A percentile compares a stretch with the other conserved stretches of the same genome.
phyloP scores from a whole-genome alignment of 2,888 invertebrate species.

The Electrophaes corylata region DNA sequence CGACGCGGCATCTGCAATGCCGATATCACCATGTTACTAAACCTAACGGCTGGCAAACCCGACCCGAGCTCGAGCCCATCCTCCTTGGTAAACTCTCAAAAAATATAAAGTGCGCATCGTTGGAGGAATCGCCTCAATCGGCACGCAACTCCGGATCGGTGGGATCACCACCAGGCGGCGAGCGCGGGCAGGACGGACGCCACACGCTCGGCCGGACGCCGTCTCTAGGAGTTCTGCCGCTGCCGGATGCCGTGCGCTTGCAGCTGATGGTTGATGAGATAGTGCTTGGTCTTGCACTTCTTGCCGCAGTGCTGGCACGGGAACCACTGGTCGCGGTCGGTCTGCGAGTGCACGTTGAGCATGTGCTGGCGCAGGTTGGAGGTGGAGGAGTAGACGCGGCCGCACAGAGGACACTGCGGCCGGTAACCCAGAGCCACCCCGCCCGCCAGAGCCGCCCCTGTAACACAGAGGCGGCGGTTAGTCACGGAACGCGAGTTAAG shows the following conservation, averaged over 20 bases:
- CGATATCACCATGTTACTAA: slow-evolving; percentile 75
- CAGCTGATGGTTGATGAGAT: slow-evolving; percentile 90
- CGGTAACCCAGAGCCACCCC: slow-evolving; percentile 82
- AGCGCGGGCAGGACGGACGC: slow-evolving; percentile 49
- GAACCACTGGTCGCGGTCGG: slow-evolving; percentile 88
- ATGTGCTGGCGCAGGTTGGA: slow-evolving; percentile 91
- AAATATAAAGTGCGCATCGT: slow-evolving; percentile 62
- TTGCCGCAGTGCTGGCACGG: slow-evolving; percentile 90
- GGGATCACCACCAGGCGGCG: slow-evolving; percentile 55
- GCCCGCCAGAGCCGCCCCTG: slow-evolving; percentile 86
- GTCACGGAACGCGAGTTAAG: slow-evolving; percentile 65
- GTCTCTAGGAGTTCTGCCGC: slow-evolving; percentile 84
- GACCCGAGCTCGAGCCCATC: slow-evolving; percentile 49
- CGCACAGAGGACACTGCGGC: slow-evolving; percentile 89
- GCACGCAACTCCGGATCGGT: slow-evolving; percentile 31
- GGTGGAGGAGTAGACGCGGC: slow-evolving; percentile 88
- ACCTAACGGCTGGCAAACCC: slow-evolving; percentile 61
- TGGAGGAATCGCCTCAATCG: slow-evolving; percentile 39
- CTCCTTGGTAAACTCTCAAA: slow-evolving; percentile 65
- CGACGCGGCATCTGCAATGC: slow-evolving; percentile 85
- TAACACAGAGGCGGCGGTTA: slow-evolving; percentile 87
- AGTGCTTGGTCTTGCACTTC: slow-evolving; percentile 90
- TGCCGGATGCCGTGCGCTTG: slow-evolving; percentile 90
- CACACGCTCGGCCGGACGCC: slow-evolving; percentile 70
- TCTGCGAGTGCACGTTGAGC: slow-evolving; percentile 89